Evolutionary conservation across 2,888 invertebrate genomes (phyloP), one percentile per base, ranked within the genome.

Genomic region (Resseliella maxima): DNA sequence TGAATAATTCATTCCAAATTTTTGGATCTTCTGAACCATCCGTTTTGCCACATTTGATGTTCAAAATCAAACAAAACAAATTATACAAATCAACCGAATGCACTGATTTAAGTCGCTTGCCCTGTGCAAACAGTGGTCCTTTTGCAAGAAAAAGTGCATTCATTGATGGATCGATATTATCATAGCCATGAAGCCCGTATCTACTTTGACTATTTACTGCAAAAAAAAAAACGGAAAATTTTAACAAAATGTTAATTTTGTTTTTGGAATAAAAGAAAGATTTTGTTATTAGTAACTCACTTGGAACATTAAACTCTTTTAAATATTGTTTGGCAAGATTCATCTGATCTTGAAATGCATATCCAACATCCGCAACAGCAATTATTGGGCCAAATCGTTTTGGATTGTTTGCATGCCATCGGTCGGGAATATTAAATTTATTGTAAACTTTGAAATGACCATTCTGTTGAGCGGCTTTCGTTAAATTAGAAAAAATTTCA

Each of bases 101-200:
- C 87, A 95, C 94, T 0, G 94, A 93, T 5, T 92, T 88, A 1
- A 93, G 89, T 88, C 91, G 90, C 88, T 92, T 91, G 83, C 91
- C 89, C 46, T 89, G 89, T 87, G 92, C 92, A 88, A 95, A 93
- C 87, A 91, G 91, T 0, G 95, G 95, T 1, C 95, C 95, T 88
- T 92, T 91, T 0, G 94, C 95, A 89, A 95, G 92, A 89, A 95
- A 95, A 88, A 94, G 93, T 5, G 95, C 94, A 86, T 93, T 93
- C 95, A 95, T 95, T 85, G 91, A 90, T 72, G 89, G 87, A 0
- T 92, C 90, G 81, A 90, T 90, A 89, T 94, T 94, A 89, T 94
- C 93, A 89, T 94, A 95, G 0, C 95, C 95, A 89, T 95, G 95
- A 27, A 93, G 90, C 1, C 94, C 94, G 89, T 93, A 93, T 87